A percentile compares a stretch with the other conserved stretches of the same genome.
These are phyloP conservation scores for Rhipidura dahli DNA, from an alignment of 2,113 vertebrate species.

Conservation along the genomic window DNA sequence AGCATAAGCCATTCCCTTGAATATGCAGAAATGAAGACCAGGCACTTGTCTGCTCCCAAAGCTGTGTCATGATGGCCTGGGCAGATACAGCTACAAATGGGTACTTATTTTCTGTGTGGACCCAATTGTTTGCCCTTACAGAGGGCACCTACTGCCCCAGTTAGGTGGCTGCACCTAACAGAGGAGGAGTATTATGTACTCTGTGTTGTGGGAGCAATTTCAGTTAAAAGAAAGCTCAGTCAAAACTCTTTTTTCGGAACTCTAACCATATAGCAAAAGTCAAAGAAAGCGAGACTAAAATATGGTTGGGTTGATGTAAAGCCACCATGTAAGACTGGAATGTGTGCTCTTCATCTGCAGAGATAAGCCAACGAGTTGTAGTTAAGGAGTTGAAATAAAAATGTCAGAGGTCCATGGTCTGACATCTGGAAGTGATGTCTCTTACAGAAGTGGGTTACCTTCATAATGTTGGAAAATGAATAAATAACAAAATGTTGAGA, in stretches of 20 bases:
- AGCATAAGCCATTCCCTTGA: background rate
- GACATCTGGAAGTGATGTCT: background rate
- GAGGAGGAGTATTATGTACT: background rate
- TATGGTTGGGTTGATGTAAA: background rate
- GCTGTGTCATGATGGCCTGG: background rate
- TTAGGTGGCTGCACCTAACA: background rate
- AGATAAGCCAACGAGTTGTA: background rate
- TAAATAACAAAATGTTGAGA: background rate
- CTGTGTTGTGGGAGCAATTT: background rate
- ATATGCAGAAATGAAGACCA: background rate
- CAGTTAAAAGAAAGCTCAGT: background rate
- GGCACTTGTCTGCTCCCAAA: background rate
- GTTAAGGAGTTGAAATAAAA: background rate
- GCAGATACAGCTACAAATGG: background rate
- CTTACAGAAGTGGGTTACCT: background rate
- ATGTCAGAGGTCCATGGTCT: background rate
- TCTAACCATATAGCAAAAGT: background rate
- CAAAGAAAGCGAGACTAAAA: background rate
- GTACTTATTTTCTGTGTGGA: background rate
- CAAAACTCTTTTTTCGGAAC: background rate
- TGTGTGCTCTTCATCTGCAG: background rate
- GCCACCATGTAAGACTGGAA: background rate
- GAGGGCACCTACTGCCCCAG: background rate
- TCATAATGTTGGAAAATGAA: background rate
- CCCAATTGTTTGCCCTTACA: background rate